Percentiles rank a stretch among this genome's conserved stretches.
Conservation (phyloP, 1,140 invertebrate species). For the Cepaea nemoralis region DNA sequence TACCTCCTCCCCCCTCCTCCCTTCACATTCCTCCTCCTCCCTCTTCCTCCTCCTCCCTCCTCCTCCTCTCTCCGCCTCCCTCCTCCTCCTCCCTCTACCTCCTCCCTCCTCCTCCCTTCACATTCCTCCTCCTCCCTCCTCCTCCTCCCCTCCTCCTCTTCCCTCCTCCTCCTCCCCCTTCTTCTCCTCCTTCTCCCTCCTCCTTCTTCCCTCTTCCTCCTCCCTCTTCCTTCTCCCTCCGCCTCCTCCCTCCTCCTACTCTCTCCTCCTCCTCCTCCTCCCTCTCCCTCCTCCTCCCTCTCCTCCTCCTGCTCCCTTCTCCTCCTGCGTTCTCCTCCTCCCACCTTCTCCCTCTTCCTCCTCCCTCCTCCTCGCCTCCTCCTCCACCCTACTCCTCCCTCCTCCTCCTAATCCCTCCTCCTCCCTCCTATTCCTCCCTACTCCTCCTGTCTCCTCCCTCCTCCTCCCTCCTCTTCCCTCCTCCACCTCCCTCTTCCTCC, state of each 20-base stretch:
- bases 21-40: not conserved
- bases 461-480: not conserved
- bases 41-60: slow-evolving; percentile 16
- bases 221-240: not conserved
- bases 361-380: too few relatives aligned
- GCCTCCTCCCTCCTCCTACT: too few relatives aligned
- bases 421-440: too few relatives aligned
- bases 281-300: not conserved
- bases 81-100: too few relatives aligned
- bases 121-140: not conserved
- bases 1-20: too few relatives aligned
- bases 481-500: slow-evolving; percentile 29
- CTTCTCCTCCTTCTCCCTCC: not conserved
- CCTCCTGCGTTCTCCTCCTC: too few relatives aligned
- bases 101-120: too few relatives aligned
- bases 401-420: too few relatives aligned
- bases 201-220: not conserved
- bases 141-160: not conserved
- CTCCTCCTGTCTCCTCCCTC: too few relatives aligned
- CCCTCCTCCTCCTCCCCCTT: not conserved
- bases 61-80: not conserved
- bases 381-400: too few relatives aligned
- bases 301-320: slow-evolving; percentile 21
- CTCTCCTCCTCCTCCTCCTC: not conserved
- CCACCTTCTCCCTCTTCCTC: too few relatives aligned